Evolutionary conservation across 2,113 vertebrate genomes (phyloP), one percentile per base, ranked within the genome.

Genomic region (Chaetops frenatus): DNA sequence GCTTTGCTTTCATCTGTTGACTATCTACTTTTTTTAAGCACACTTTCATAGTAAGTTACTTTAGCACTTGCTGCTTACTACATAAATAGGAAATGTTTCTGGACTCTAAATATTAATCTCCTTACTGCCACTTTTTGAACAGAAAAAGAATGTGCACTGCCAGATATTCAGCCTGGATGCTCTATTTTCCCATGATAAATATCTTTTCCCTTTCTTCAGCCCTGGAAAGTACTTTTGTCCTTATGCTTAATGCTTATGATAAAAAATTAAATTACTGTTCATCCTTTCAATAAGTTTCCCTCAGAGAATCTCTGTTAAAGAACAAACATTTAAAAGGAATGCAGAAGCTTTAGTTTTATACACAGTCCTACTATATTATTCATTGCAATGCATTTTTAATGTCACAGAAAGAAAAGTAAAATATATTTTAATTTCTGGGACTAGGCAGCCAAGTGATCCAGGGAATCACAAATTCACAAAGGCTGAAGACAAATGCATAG

Each of bases 251-350:
- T 97, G 96, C 95, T 98, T 98, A 98, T 96, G 96, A 98, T 98
- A 97, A 98, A 98, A 98, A 98, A 98, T 98, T 98, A 98, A 98
- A 98, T 98, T 98, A 98, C 96, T 94, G 95, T 97, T 98, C 98
- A 96, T 98, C 95, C 92, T 97, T 98, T 98, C 98, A 98, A 96
- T 98, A 97, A 81, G 94, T 96, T 98, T 98, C 96, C 97, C 98
- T 97, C 91, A 89, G 98, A 98, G 98, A 95, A 90, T 96, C 95
- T 92, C 78, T 95, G 86, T 96, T 92, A 90, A 97, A 98, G 97
- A 98, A 98, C 97, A 98, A 98, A 98, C 98, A 97, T 98, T 98
- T 98, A 97, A 98, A 97, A 97, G 96, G 92, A 94, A 97, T 95
- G 94, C 88, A 83, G 94, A 96, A 96, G 95, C 88, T 96, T 98